Evolutionary conservation across 2,888 invertebrate genomes (phyloP), one percentile per base, ranked within the genome.

Genomic region (Oxytorus armatus): DNA sequence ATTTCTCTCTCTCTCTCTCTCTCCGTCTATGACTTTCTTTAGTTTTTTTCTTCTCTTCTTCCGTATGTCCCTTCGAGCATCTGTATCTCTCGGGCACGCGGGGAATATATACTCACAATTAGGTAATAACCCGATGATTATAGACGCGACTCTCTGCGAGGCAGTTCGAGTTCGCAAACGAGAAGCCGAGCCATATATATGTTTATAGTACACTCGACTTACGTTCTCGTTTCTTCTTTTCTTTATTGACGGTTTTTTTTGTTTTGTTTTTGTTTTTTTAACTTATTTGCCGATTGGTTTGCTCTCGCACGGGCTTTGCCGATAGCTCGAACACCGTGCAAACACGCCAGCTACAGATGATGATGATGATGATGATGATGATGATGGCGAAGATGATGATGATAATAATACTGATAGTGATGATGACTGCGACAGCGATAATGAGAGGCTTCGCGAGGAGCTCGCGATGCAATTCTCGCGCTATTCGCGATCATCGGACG

Each of bases 121-220:
- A 90, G 88, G 90, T 90, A 90, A 90, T 90, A 90, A 90, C 88
- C 88, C 85, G 82, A 86, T 89, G 87, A 89, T 89, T 86, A 89
- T 77, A 84, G 86, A 39, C 21, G 39, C 83, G n/a, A n/a, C n/a
- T n/a, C 88, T 86, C 85, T 59, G 59, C n/a, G n/a, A n/a, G 47
- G 49, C 69, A 77, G 53, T 36, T 72, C 47, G 16, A 42, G 85
- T 85, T 87, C 86, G 16, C 47, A 85, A 87, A 84, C 84, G 82
- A 80, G 42, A 47, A 36, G 55, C 68, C n/a, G 61, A 49, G 69
- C 47, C 10, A 11, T 16, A 10, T 66, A 47, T 59, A 51, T 59
- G 39, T 75, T 36, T 65, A 21, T 63, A 59, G 14, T 14, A 51
- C 10, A 36, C 66, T 51, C 57, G 18, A 39, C 47, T 79, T 69